Evolutionary conservation across 1,140 invertebrate genomes (phyloP), one percentile per base, ranked within the genome.

Genomic region (Drosophila equinoxialis): DNA sequence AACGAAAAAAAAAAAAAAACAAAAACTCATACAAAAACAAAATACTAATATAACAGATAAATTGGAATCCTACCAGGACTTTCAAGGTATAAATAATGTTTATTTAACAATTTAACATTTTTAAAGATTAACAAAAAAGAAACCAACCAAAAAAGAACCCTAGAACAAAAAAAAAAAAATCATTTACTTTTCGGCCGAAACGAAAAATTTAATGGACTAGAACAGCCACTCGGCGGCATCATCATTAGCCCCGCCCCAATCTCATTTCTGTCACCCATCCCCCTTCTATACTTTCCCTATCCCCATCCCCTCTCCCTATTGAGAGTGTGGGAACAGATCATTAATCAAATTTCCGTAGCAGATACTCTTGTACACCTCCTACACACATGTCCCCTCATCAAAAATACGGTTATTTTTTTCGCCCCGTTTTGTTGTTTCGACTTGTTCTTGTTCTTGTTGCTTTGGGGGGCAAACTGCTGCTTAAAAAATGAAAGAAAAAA

Each of bases 51-150:
- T 85, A 91, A 92, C 91, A 92, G 91, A 92, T 92, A 77, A 92
- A 92, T 92, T 92, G 91, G 91, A 91, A 92, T 90, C 91, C 91
- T 73, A 91, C 91, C 74, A 92, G 91, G 91, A 92, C 91, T 76
- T 92, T 91, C 81, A 92, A 92, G 91, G 91, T 92, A 92, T 90
- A 85, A 90, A 71, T 60, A 51, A 51, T 23, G 45, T 51, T 51
- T 51, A 84, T 91, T 90, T 90, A 90, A 91, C 78, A 77, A 87
- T 87, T 77, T 82, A 72, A 82, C 45, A 51, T 51, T 73, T 80
- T 70, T 82, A 82, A 73, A 69, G 68, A 79, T 65, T 20, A 41
- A 66, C 51, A 55, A 76, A 39, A 11, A 59, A 71, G 39, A 39
- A 65, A 65, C 60, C 48, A 73, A 71, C 63, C 73, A 67, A 59